Evolutionary conservation across 2,113 vertebrate genomes (phyloP), one percentile per base, ranked within the genome.

Genomic region (Laticauda laticaudata): DNA sequence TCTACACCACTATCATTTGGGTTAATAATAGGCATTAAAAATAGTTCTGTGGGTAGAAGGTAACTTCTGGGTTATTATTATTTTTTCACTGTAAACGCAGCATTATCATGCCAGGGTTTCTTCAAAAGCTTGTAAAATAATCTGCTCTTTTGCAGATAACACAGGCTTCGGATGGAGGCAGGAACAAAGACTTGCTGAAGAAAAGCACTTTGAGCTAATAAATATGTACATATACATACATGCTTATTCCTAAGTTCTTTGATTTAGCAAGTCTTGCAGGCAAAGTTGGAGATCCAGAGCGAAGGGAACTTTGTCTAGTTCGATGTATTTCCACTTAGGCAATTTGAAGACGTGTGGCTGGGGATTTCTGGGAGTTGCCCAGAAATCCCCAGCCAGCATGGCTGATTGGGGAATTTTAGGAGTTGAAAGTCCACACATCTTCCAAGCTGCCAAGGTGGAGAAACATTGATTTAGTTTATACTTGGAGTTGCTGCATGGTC

Each of bases 401-500:
- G 29, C 12, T 34, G 2, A 15, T 5, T n/a, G 14, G 12, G 14
- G 64, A n/a, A 69, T 15, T 15, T 29, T 69, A 29, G 64, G 64
- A 69, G 29, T n/a, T 69, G 64, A 11, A 69, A 69, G 29, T 34
- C 64, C 64, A 69, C 2, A 2, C 64, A 6, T 34, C 14, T 2
- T 69, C n/a, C 5, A 15, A 69, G 29, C n/a, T n/a, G 29, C 12
- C 29, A 34, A 5, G 2, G 5, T 34, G 64, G 64, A 69, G 29
- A 69, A 69, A n/a, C 14, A 6, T 3, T 69, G 64, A 18, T 34
- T 69, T 34, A 69, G 95, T 96, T 96, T 94, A 94, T 95, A 92
- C 92, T 97, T 14, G 97, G 96, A 88, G 97, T 92, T 2, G 94
- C 53, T 93, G 43, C 95, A 92, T 98, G 98, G 96, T 99, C 98